Evolutionary conservation across 1,140 invertebrate genomes (phyloP).

Genomic region (Olivierus martensii): DNA sequence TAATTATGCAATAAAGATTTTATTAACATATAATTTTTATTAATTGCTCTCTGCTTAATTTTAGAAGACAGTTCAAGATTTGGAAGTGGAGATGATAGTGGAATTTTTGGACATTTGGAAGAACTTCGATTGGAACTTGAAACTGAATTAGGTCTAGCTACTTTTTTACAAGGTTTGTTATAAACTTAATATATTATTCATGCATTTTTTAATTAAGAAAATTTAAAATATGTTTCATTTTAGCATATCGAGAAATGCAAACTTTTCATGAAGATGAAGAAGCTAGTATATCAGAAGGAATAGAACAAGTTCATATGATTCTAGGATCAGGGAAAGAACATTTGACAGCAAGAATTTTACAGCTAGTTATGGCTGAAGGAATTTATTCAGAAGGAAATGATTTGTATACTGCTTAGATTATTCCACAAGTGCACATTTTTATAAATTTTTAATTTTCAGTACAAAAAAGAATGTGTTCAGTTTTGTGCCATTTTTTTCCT

Average conservation of each 20-base stretch:
- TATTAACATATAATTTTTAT: background rate
- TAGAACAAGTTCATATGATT: background rate
- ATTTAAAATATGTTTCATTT: background rate
- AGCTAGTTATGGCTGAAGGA: slow-evolving; percentile 11
- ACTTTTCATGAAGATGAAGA: slow-evolving; percentile 4
- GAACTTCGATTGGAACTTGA: slow-evolving; percentile 5
- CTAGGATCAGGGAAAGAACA: background rate
- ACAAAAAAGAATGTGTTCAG: too few relatives aligned
- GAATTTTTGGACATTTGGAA: slow-evolving; percentile 5
- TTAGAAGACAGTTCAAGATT: background rate
- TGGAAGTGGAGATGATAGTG: background rate
- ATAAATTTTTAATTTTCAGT: too few relatives aligned
- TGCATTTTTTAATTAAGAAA: background rate
- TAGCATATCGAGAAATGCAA: slow-evolving; percentile 5
- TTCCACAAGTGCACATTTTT: too few relatives aligned
- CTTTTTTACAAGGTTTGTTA: slow-evolving; percentile 4
- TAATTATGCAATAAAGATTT: background rate
- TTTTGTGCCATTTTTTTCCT: too few relatives aligned
- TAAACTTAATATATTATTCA: background rate
- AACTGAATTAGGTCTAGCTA: slow-evolving; percentile 4
- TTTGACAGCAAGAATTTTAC: slow-evolving; percentile 5
- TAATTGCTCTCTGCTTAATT: background rate
- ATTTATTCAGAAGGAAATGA: slow-evolving; percentile 2
- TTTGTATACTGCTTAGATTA: too few relatives aligned
- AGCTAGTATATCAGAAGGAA: background rate